Evolutionary conservation across 37 sponge, comb jelly and placozoan species (phyloP).

Genomic region (Chondrosia reniformis): DNA sequence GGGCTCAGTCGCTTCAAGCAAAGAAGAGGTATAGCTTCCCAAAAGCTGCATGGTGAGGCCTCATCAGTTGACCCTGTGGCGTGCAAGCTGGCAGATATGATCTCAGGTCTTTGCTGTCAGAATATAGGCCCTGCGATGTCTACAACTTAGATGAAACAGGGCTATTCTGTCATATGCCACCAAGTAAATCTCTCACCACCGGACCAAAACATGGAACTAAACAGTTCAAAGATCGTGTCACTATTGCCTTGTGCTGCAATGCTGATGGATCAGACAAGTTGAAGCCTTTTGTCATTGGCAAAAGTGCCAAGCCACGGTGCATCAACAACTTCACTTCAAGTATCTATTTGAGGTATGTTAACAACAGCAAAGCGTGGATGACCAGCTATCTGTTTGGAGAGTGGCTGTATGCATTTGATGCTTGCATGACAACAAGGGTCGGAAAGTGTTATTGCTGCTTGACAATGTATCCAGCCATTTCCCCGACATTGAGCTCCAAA

Average conservation of each 20-base stretch:
- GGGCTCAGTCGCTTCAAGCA: background rate
- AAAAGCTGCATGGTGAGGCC: background rate
- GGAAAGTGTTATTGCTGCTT: conserved; percentile 3
- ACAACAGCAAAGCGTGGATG: conserved; percentile 14
- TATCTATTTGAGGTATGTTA: background rate
- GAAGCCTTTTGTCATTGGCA: conserved; percentile 16
- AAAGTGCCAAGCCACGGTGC: conserved; percentile 9
- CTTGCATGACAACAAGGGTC: conserved; percentile 9
- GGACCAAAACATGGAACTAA: conserved; percentile 14
- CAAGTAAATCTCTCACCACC: background rate
- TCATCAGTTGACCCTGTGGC: background rate
- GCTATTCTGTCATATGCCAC: background rate
- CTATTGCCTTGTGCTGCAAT: conserved; percentile 4
- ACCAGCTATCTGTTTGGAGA: conserved; percentile 7
- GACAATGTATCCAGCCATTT: conserved; percentile 18
- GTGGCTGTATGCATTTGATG: conserved; percentile 22
- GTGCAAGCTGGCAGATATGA: background rate
- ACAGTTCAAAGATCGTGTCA: conserved; percentile 11
- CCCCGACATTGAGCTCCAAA: background rate
- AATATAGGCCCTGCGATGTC: background rate
- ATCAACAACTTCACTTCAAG: background rate
- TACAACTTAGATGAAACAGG: conserved; percentile 19
- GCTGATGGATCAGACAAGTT: conserved; percentile 12
- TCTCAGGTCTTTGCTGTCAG: background rate
- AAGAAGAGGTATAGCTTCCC: background rate